These are phyloP conservation scores for Monochamus alternatus DNA, from an alignment of 2,888 invertebrate genomes.

Conservation along the genomic window DNA sequence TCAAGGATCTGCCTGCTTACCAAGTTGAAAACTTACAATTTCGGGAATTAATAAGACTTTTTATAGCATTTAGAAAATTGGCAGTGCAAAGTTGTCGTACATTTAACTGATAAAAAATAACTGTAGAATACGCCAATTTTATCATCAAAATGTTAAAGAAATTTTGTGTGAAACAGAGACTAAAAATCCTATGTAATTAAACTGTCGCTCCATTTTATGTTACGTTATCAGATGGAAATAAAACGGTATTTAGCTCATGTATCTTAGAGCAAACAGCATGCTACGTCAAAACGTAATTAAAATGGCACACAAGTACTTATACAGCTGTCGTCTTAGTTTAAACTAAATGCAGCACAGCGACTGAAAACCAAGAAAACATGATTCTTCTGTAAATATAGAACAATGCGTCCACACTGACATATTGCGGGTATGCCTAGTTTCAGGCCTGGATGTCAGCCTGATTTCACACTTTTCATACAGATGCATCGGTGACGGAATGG, in stretches of 20 bases:
- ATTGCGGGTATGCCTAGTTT: background rate
- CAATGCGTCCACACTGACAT: slow-evolving; percentile 5
- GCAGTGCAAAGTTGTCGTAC: no score
- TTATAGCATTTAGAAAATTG: no score
- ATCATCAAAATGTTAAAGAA: no score
- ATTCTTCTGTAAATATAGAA: slow-evolving; percentile 5
- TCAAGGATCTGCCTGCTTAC: no score
- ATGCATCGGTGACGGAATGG: no score
- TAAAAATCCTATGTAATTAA: no score
- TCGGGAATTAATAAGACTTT: no score
- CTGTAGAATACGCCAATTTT: no score
- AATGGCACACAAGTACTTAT: background rate
- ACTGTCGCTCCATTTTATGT: background rate
- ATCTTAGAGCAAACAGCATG: background rate
- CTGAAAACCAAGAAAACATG: slow-evolving; percentile 22
- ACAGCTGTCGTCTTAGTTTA: slow-evolving; percentile 7
- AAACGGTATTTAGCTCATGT: background rate
- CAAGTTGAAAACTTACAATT: no score
- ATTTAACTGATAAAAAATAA: no score
- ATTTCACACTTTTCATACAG: background rate
- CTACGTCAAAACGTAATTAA: slow-evolving; percentile 12
- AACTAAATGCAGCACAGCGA: slow-evolving; percentile 16
- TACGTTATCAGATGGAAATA: background rate
- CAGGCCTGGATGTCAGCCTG: background rate
- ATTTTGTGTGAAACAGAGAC: no score